phyloP scores from a whole-genome alignment of 2,113 vertebrate genomes.

The Cephalopterus ornatus region DNA sequence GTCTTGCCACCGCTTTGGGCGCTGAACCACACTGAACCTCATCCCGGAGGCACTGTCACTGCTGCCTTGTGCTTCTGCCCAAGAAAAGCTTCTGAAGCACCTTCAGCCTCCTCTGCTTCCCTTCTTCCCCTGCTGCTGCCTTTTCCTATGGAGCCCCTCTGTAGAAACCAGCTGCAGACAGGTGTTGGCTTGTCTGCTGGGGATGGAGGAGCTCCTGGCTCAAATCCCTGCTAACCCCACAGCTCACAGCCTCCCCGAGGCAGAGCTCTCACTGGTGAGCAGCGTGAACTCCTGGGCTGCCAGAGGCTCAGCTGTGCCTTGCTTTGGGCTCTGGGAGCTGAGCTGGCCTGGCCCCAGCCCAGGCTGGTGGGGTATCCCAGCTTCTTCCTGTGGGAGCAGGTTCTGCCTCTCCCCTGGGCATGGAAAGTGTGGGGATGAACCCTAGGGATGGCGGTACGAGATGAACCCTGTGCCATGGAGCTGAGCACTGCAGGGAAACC shows the following conservation, averaged over 20 bases:
- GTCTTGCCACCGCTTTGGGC: background rate
- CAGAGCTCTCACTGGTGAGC: rapidly evolving
- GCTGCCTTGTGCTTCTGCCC: background rate
- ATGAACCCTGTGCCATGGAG: background rate
- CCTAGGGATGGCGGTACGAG: background rate
- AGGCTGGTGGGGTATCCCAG: background rate
- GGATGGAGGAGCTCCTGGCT: background rate
- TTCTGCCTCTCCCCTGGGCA: background rate
- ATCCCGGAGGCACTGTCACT: background rate
- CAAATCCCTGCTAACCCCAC: rapidly evolving
- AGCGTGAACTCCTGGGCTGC: rapidly evolving
- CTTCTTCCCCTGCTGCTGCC: background rate
- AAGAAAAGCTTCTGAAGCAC: background rate
- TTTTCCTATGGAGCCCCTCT: background rate
- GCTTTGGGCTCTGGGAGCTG: background rate
- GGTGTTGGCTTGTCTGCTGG: background rate
- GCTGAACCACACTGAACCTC: background rate
- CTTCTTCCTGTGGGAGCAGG: background rate
- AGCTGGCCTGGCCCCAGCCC: background rate
- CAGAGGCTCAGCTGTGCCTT: background rate
- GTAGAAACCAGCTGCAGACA: background rate
- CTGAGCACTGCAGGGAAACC: background rate
- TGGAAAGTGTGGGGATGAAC: background rate
- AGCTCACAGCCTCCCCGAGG: background rate
- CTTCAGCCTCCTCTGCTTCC: background rate